Conservation (phyloP, 2,888 invertebrate species). For the Clitarchus hookeri region DNA sequence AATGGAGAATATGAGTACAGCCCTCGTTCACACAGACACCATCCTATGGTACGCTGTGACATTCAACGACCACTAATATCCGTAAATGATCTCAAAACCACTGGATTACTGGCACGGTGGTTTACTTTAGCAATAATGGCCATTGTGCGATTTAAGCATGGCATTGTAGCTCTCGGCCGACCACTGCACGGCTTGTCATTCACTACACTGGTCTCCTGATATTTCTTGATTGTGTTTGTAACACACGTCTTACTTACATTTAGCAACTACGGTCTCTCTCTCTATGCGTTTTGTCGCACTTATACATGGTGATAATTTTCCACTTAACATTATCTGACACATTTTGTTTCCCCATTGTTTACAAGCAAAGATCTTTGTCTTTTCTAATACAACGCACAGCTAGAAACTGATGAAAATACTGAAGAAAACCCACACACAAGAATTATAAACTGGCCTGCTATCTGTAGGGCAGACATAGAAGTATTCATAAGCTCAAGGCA, state of each 20-base stretch:
- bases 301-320: background rate
- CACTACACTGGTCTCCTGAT: background rate
- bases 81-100: background rate
- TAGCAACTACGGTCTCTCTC: background rate
- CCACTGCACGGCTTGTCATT: background rate
- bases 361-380: background rate
- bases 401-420: too few species aligned
- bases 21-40: background rate
- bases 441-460: too few species aligned
- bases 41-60: background rate
- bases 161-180: background rate
- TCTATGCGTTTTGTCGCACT: background rate
- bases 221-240: background rate
- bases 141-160: background rate
- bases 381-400: background rate
- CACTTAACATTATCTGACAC: slow-evolving; percentile 1
- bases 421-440: too few species aligned
- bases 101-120: background rate
- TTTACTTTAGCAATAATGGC: slow-evolving; percentile 3
- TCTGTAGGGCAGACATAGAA: too few species aligned
- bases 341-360: background rate
- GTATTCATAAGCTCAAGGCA: too few species aligned
- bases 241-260: background rate
- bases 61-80: background rate
- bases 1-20: background rate